phyloP scores from a whole-genome alignment of 2,113 vertebrate species.

The Paramormyrops kingsleyae region DNA sequence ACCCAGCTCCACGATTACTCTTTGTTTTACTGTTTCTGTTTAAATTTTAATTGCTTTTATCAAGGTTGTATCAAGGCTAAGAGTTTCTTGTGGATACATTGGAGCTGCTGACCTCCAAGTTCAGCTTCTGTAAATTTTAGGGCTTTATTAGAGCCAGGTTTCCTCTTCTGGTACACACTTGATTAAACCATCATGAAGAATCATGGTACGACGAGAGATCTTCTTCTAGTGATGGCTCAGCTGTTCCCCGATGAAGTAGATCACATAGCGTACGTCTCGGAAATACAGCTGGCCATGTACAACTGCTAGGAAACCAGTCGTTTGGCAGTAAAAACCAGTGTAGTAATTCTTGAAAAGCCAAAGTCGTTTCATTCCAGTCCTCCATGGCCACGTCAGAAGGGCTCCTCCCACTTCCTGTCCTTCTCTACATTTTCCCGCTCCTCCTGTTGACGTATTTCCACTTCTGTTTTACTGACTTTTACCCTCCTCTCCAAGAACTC shows the following conservation, averaged over 20 bases:
- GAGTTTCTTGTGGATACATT: neutral
- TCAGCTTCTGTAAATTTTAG: neutral
- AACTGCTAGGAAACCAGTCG: neutral
- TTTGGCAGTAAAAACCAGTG: neutral
- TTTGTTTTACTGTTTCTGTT: conserved; percentile 32
- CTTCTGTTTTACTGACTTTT: neutral
- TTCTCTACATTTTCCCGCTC: neutral
- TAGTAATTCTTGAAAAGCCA: neutral
- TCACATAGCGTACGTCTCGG: neutral
- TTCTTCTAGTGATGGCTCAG: neutral
- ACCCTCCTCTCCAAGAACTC: neutral
- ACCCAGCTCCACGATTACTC: conserved; percentile 50
- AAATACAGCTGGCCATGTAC: neutral
- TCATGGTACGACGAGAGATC: neutral
- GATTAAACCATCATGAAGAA: neutral
- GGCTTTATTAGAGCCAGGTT: neutral
- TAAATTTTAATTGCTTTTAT: neutral
- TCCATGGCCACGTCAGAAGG: conserved; percentile 42
- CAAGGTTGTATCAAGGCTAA: neutral
- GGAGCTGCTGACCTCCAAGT: neutral
- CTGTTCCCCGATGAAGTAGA: neutral
- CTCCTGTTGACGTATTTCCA: neutral
- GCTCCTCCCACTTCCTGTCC: conserved; percentile 45
- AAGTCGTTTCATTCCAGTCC: no score
- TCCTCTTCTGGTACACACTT: neutral